Conservation (phyloP, 2,797 vertebrate genomes). For the Chloroceryle amazona region DNA sequence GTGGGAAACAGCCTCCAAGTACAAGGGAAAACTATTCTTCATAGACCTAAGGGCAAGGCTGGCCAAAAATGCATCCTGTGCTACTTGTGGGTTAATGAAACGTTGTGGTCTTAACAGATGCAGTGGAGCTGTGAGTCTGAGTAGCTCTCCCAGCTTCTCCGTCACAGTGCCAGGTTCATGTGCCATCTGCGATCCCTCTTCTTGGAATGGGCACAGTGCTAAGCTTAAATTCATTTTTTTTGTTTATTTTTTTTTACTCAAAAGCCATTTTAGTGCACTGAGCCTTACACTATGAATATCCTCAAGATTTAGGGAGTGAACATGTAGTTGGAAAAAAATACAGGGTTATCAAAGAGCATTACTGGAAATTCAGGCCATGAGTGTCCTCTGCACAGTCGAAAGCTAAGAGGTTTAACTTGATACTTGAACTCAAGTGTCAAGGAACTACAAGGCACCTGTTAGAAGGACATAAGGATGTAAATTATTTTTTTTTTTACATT, state of each 20-base stretch:
- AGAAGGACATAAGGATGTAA: not conserved
- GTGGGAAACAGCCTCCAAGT: not conserved
- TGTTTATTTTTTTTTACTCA: not conserved
- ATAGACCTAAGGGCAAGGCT: not conserved
- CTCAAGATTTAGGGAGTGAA: not conserved
- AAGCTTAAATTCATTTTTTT: not conserved
- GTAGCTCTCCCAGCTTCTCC: accelerated
- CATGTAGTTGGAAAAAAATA: not conserved
- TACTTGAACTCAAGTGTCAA: not conserved
- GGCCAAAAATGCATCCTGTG: not conserved
- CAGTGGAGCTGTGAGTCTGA: not conserved
- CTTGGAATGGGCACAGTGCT: not conserved
- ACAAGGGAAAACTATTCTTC: not conserved
- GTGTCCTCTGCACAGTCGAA: not conserved
- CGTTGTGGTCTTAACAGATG: not conserved
- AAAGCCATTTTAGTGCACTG: not conserved
- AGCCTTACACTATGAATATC: not conserved
- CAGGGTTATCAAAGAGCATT: not conserved
- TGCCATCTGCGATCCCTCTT: not conserved
- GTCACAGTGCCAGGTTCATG: accelerated
- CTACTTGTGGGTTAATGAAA: not conserved
- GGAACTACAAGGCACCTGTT: not conserved
- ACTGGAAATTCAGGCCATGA: not conserved
- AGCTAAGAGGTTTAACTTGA: not conserved
- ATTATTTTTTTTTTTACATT: not conserved